Evolutionary conservation across 1,140 invertebrate species (phyloP).

Genomic region (Ceratina japonica): DNA sequence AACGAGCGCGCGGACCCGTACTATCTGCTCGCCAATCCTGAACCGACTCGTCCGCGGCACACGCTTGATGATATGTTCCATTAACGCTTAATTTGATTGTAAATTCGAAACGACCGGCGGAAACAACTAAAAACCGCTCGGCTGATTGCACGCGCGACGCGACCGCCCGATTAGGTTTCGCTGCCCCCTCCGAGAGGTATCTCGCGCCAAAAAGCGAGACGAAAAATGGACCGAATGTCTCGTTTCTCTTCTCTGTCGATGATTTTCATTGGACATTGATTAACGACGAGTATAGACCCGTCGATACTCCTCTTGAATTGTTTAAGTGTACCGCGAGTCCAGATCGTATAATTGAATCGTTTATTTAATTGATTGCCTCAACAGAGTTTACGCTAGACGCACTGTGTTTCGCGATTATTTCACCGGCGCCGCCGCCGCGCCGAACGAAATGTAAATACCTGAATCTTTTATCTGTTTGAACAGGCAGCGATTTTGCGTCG

Average conservation of each 20-base stretch:
- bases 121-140: conserved; percentile 24
- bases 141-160: neutral
- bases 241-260: no score
- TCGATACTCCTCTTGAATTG: no score
- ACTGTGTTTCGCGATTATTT: neutral
- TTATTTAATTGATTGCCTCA: neutral
- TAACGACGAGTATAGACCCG: no score
- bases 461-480: neutral
- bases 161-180: neutral
- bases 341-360: no score
- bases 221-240: no score
- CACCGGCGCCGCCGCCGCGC: neutral
- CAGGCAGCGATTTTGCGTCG: no score
- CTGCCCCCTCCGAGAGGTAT: neutral
- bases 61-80: conserved; percentile 36
- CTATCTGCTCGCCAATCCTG: conserved; percentile 36
- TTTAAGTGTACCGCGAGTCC: no score
- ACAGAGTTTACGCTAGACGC: no score
- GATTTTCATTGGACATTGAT: no score
- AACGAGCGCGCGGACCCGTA: conserved; percentile 34
- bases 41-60: conserved; percentile 17
- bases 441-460: neutral
- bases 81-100: conserved; percentile 46
- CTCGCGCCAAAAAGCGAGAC: no score
- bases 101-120: conserved; percentile 5